Evolutionary conservation across 2,113 vertebrate species (phyloP).

Genomic region (Hyaena hyaena): DNA sequence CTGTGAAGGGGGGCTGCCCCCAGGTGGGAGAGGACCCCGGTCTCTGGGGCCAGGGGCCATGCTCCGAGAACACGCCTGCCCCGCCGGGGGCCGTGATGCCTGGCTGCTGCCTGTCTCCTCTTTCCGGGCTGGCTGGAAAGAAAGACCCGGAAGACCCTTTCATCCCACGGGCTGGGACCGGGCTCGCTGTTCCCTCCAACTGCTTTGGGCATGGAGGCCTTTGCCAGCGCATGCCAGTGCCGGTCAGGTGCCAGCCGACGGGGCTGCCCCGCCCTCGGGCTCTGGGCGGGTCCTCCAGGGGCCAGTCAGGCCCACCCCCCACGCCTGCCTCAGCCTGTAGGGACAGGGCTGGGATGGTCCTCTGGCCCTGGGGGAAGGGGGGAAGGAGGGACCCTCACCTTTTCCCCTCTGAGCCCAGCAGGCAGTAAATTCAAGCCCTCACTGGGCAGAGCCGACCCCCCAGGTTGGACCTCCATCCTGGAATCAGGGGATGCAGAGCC

Average conservation of each 20-base stretch:
- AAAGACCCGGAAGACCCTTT: background rate
- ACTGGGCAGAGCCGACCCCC: background rate
- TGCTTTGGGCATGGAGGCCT: background rate
- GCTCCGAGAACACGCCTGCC: background rate
- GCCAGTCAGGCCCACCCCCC: background rate
- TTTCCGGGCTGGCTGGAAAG: background rate
- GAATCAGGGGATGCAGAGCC: background rate
- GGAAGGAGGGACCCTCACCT: too few relatives aligned
- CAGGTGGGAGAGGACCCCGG: rapidly evolving
- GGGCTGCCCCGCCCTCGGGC: background rate
- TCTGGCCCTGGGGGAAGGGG: rapidly evolving
- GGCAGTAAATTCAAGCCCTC: too few relatives aligned
- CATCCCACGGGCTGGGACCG: background rate
- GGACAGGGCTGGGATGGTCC: background rate
- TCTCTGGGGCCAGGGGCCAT: background rate
- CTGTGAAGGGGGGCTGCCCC: too few relatives aligned
- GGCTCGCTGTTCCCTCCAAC: background rate
- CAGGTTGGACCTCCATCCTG: background rate
- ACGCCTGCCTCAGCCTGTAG: background rate
- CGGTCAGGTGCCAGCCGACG: background rate
- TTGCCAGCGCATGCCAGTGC: background rate
- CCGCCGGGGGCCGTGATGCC: rapidly evolving
- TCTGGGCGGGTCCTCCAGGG: background rate
- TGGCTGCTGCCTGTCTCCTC: background rate
- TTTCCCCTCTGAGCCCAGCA: too few relatives aligned